A percentile compares a stretch with the other conserved stretches of the same genome.
Evolutionary conservation across 2,113 vertebrate species (phyloP).

Genomic region (Malurus alboscapulatus): DNA sequence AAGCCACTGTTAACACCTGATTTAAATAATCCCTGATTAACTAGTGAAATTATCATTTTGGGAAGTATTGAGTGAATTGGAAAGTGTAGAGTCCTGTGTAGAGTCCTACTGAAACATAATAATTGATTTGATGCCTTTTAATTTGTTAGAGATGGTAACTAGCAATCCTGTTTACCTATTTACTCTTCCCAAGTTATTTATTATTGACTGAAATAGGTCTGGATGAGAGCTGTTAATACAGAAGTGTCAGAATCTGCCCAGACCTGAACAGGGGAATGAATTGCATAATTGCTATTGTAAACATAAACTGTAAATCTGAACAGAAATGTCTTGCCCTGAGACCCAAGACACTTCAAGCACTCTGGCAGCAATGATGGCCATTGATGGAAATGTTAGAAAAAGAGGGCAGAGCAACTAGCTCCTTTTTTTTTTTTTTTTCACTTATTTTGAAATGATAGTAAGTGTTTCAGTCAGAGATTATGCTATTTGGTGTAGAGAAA

Average conservation of each 20-base stretch:
- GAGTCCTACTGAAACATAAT: slow-evolving; percentile 12
- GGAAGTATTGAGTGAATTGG: slow-evolving; percentile 30
- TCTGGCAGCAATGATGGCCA: background rate
- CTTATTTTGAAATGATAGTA: background rate
- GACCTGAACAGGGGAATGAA: background rate
- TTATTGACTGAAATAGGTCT: slow-evolving; percentile 26
- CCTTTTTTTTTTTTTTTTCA: fast-evolving
- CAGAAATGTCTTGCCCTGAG: background rate
- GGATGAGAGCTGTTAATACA: background rate
- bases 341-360: background rate
- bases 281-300: background rate
- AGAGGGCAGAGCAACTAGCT: background rate
- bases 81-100: background rate
- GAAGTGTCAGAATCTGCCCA: background rate
- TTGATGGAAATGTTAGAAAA: background rate
- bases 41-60: slow-evolving; percentile 50
- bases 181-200: slow-evolving; percentile 18
- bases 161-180: background rate
- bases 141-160: slow-evolving; percentile 24
- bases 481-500: background rate
- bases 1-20: background rate
- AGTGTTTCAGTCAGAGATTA: background rate
- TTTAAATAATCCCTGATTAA: slow-evolving; percentile 57
- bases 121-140: slow-evolving; percentile 32
- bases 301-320: background rate